Percentiles rank a stretch among this genome's conserved stretches.
Evolutionary conservation across 2,797 vertebrate genomes (phyloP).

Genomic region (Pseudochromis fuscus): DNA sequence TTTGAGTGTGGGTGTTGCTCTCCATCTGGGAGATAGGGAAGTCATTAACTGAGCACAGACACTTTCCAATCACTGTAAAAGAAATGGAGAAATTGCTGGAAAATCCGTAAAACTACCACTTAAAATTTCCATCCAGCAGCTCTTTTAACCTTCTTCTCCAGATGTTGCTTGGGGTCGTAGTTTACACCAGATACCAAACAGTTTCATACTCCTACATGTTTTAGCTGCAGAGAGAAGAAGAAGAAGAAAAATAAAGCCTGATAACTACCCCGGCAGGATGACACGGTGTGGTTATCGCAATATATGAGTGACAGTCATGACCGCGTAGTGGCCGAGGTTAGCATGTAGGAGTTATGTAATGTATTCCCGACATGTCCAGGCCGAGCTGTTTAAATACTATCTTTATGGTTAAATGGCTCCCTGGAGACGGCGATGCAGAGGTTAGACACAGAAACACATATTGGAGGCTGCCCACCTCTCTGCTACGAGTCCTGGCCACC

Average conservation of each 20-base stretch:
- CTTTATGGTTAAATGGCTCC: slow-evolving; percentile 67
- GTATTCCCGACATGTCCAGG: slow-evolving; percentile 59
- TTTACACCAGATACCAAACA: slow-evolving; percentile 18
- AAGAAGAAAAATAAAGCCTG: neutral
- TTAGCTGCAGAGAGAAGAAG: slow-evolving; percentile 2
- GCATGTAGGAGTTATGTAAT: slow-evolving; percentile 47
- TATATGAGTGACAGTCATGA: slow-evolving; percentile 32
- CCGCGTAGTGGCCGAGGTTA: slow-evolving; percentile 43
- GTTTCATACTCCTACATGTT: slow-evolving; percentile 12
- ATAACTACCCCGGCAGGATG: slow-evolving; percentile 18
- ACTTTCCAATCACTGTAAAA: slow-evolving; percentile 72
- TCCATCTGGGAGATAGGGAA: slow-evolving; percentile 76
- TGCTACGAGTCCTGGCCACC: slow-evolving; percentile 70
- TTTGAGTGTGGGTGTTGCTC: slow-evolving; percentile 70
- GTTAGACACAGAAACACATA: slow-evolving; percentile 67
- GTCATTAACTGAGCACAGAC: slow-evolving; percentile 70
- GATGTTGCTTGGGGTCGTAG: slow-evolving; percentile 67
- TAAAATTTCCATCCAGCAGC: slow-evolving; percentile 50
- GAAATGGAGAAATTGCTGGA: slow-evolving; percentile 76
- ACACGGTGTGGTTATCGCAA: slow-evolving; percentile 34
- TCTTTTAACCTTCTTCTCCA: slow-evolving; percentile 61
- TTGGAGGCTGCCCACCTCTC: slow-evolving; percentile 68
- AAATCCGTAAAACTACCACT: slow-evolving; percentile 69
- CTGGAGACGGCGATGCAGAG: slow-evolving; percentile 49
- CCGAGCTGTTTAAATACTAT: slow-evolving; percentile 67